Evolutionary conservation across 2,888 invertebrate genomes (phyloP), one percentile per base, ranked within the genome.

Genomic region (Trissolcus brochymenae): DNA sequence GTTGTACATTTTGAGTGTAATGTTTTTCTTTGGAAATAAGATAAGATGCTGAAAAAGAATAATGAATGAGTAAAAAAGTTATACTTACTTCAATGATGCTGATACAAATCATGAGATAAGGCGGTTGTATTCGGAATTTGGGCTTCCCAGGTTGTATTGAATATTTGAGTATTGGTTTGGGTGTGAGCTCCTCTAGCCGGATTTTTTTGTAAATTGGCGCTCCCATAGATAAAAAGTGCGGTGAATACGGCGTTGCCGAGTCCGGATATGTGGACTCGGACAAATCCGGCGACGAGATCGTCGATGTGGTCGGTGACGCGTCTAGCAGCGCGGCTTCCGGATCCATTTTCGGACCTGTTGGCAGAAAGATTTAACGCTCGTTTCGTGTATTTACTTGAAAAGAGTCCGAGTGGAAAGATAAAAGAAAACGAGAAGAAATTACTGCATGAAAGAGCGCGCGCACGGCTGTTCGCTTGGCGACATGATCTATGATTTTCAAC

Each of bases 101-200:
- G 82, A 88, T 86, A 80, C 86, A 88, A 64, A 88, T 88, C 88
- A 88, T 88, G 65, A 88, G 86, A 79, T 88, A 88, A 29, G 88
- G 88, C 80, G 88, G 86, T 83, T 87, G 85, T 86, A 88, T 88
- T 79, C 87, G 84, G 79, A 88, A 85, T 81, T 86, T 87, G 13
- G 87, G 86, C 79, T 87, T 88, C 79, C 84, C 82, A 62, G 81
- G 79, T 51, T 83, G 81, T 64, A 82, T 64, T 17, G 84, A 81
- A 53, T 85, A 80, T 68, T 84, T 82, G 19, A 85, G 82, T 13
- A 81, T 85, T 6, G 87, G 82, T 61, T 82, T 84, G n/a, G 85
- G 83, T 53, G 84, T 84, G 60, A 85, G 79, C 62, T 85, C 84
- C 49, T 84, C 81, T 60, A 87, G 85, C 40, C 84, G 83, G 51